These are phyloP conservation scores for Etia nguti DNA, from an alignment of 2,113 vertebrate genomes.

Conservation along the genomic window DNA sequence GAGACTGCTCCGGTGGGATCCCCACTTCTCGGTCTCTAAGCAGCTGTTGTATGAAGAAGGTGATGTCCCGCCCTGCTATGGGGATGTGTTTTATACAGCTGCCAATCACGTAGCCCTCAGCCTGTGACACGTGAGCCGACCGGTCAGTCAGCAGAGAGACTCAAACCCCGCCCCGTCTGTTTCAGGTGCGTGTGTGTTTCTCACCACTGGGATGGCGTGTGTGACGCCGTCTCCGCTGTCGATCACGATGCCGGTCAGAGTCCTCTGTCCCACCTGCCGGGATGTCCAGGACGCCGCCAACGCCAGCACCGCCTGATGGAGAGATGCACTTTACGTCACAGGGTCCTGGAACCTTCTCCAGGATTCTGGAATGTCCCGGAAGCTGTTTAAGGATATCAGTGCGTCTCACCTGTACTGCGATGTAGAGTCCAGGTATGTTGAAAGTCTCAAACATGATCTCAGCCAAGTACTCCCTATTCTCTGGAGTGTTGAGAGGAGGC, in stretches of 20 bases:
- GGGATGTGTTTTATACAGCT: conserved; percentile 99
- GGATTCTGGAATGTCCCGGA: not conserved
- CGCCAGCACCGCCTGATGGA: conserved; percentile 88
- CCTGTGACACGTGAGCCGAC: conserved; percentile 64
- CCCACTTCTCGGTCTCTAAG: conserved; percentile 95
- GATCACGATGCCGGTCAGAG: conserved; percentile 93
- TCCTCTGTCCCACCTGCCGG: conserved; percentile 94
- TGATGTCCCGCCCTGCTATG: conserved; percentile 97
- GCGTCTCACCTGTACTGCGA: conserved; percentile 90
- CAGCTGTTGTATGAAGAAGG: conserved; percentile 96
- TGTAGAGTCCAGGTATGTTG: conserved; percentile 96
- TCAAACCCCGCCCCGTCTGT: not conserved
- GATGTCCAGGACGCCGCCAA: conserved; percentile 98
- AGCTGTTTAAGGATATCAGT: not conserved
- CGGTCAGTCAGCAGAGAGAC: not conserved
- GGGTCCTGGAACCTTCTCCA: not conserved
- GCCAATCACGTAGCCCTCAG: conserved; percentile 97
- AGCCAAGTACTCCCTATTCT: conserved; percentile 97
- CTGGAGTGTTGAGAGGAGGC: conserved; percentile 96
- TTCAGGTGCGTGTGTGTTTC: conserved; percentile 14
- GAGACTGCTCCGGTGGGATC: conserved; percentile 95
- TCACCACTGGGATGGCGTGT: conserved; percentile 97
- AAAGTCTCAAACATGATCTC: conserved; percentile 99
- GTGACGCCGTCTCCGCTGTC: conserved; percentile 98
- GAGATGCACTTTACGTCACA: not conserved